Evolutionary conservation across 2,888 invertebrate species (phyloP), one percentile per base, ranked within the genome.

Genomic region (Drosophila macrospina): DNA sequence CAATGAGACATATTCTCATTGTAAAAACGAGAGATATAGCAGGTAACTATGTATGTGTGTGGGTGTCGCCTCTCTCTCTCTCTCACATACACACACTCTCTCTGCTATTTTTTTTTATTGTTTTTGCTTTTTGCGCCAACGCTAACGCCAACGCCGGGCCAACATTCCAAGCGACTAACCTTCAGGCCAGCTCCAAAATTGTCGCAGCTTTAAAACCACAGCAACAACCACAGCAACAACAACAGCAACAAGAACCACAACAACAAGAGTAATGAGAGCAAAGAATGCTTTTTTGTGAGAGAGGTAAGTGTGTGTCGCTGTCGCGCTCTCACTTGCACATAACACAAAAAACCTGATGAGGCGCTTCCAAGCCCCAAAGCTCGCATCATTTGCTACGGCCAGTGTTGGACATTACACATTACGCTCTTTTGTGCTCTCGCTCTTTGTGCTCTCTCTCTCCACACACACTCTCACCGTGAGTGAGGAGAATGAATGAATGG

Each of bases 81-180:
- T 15, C 41, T 7, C 48, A 7, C 28, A 7, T 7, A 6, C 6
- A 7, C 28, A 28, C 8, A 28, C 60, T n/a, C 10, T 32, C 36
- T 50, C 13, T 15, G n/a, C n/a, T n/a, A n/a, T n/a, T n/a, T n/a
- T n/a, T n/a, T n/a, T n/a, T n/a, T n/a, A n/a, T n/a, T n/a, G n/a
- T n/a, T 36, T 10, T 36, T 54, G 41, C 34, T 37, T 56, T 16
- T 44, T 54, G 70, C 76, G 74, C 72, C 74, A 77, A 74, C 77
- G 72, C 74, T 62, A 41, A 72, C 78, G 79, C 78, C 78, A 80
- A 80, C 86, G 77, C 83, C 80, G 69, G 73, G 73, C 80, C 80
- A 86, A 55, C 83, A 80, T 80, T 80, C 80, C 86, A 76, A 82
- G 66, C 86, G 74, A 74, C 81, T 81, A 81, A 81, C 81, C 81